Base-by-base conservation (phyloP, 2,888 invertebrate species). In the Calameuta pallipes region DNA sequence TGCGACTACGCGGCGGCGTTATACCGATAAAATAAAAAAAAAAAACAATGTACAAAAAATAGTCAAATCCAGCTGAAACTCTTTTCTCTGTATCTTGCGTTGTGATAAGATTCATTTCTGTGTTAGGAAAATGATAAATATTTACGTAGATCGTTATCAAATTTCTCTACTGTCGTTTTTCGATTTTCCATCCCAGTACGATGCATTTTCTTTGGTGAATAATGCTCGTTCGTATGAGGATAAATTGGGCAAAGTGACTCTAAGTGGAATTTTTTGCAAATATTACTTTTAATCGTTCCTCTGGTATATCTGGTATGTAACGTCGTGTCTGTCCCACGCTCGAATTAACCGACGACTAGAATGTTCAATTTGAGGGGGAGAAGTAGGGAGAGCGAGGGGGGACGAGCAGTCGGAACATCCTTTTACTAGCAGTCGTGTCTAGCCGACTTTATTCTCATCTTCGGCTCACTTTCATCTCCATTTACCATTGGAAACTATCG, bases 391-490 rank as follows among this genome's bases (percentile, higher is more conserved):
- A 69, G 11, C 69, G 69, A 4, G 33, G 31, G 11, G 3, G 31
- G 3, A 0, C n/a, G 12, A 31, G 71, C 12, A 30, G 33, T 30
- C 15, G 71, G 31, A 13, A 0, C 71, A 71, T 71, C 71, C 71
- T 71, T 31, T 71, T 71, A 71, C 71, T 34, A 33, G 11, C 56
- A 56, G 56, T 56, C 56, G 56, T 56, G 23, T 23, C 56, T 56
- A 56, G 9, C 9, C 56, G 56, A 23, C 56, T 56, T 56, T 15
- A 23, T 56, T 23, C 56, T 56, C 56, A 56, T 56, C 56, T 23
- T 56, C 78, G 81, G 78, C 82, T 83, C 85, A 85, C 85, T 86
- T 86, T 86, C 86, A 85, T 85, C 85, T 83, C 76, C 81, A 71
- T 15, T 56, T 56, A 23, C 56, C 56, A 1, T 56, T 56, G 56